Base-by-base conservation (phyloP, 2,888 invertebrate genomes). In the Cephus sareptanus region DNA sequence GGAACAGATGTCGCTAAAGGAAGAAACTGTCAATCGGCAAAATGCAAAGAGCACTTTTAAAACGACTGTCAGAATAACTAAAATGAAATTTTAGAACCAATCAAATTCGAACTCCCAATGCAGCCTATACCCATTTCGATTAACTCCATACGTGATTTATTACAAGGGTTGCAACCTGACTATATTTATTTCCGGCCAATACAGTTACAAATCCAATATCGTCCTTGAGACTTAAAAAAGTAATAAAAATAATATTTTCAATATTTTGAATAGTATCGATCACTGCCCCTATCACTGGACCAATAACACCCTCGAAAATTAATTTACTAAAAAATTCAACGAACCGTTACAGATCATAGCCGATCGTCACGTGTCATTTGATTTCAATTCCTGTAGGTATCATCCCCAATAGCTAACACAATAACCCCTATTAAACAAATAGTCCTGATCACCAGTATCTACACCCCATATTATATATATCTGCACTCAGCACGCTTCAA, bases 391-490 rank as follows among this genome's bases (percentile, higher is more conserved):
- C 75, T 77, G 79, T 80, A 79, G 74, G 80, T 80, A 80, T 78
- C 79, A 79, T 70, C 79, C 77, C 76, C 71, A 76, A 75, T 73
- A 75, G 81, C 80, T 79, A 81, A 81, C 79, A 82, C 82, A 84
- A 85, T 84, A 83, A 83, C 81, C 83, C 80, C 83, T 83, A 85
- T 85, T 85, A 84, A 83, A 84, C 82, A 84, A 84, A 84, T 84
- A 85, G 82, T 79, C 81, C 79, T 77, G 81, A 81, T 79, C 77
- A 83, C 75, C 70, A 73, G 71, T 56, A 56, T 23, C 33, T 31
- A 71, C 31, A 34, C 34, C 34, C 71, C 71, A 33, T 2, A 31
- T 71, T 71, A 71, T 71, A 31, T 71, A 71, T 15, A 34, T 34
- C 33, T 13, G 71, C 71, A 34, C 71, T 71, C 71, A 34, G 71